Evolutionary conservation across 2,113 vertebrate species (phyloP), one percentile per base, ranked within the genome.

Genomic region (Callipepla californica): DNA sequence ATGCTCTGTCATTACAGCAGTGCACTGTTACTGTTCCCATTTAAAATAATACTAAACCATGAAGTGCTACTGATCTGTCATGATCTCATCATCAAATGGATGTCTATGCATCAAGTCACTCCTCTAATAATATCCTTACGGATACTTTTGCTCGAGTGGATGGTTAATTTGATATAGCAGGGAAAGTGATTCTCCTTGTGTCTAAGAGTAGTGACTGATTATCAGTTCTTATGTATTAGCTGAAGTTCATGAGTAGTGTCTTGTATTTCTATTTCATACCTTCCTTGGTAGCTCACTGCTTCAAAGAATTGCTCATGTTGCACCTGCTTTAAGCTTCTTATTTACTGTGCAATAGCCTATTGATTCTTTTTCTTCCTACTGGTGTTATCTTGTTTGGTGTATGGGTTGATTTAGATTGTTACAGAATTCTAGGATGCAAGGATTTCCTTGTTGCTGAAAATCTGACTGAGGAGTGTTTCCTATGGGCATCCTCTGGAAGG

Each of bases 401-500:
- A 69, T 42, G 50, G 57, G 32, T 92, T 94, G 50, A 80, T 80
- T 73, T 38, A n/a, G 88, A 91, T 30, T 58, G n/a, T 68, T 75
- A 63, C 50, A 74, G 75, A 65, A n/a, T 59, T 90, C n/a, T 40
- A 73, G 73, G 50, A 30, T 1, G 3, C 16, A 61, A 66, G 62
- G 3, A 13, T 50, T 73, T 83, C 32, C 22, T 72, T 85, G 17
- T 57, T 70, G 25, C 40, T 65, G 17, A 17, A 67, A 86, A 55
- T 30, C 7, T n/a, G 67, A 13, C 11, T 78, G 45, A 73, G 47
- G 57, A 17, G 4, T 2, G 1, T 23, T 18, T 74, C 47, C 2
- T 3, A 19, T 19, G 55, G 30, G 22, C 23, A 67, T 20, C 7
- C 40, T 55, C 38, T 36, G 45, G 42, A 62, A 23, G 20, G 8